These are phyloP conservation scores for Bubo scandiacus DNA, from an alignment of 2,113 vertebrate species.

Conservation along the genomic window DNA sequence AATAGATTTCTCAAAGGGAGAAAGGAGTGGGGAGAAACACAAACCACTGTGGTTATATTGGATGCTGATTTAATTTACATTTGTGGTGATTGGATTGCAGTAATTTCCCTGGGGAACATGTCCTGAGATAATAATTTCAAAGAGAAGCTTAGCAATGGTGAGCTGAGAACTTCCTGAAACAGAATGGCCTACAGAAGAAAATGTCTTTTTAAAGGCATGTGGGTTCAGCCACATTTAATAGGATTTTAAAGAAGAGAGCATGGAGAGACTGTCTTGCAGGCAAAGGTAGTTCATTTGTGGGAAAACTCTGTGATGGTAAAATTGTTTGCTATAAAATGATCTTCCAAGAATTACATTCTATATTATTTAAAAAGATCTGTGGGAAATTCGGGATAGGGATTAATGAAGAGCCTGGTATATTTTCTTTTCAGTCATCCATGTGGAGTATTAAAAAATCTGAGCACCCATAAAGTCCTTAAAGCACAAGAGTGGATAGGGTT, in stretches of 20 bases:
- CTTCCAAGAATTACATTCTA: not conserved
- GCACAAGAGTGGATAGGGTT: not conserved
- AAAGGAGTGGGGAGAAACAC: slow-evolving; percentile 23
- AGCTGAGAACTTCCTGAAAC: slow-evolving; percentile 34
- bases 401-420: not conserved
- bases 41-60: slow-evolving; percentile 1
- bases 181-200: slow-evolving; percentile 8
- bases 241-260: not conserved
- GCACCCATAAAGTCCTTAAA: not conserved
- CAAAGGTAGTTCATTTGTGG: not conserved
- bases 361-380: not conserved
- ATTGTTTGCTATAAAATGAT: not conserved
- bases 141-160: not conserved
- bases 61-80: slow-evolving; percentile 61
- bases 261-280: not conserved
- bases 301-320: not conserved
- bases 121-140: slow-evolving; percentile 52
- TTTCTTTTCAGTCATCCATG: not conserved
- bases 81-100: slow-evolving; percentile 49
- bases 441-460: not conserved
- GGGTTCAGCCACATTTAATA: not conserved
- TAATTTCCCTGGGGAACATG: slow-evolving; percentile 44
- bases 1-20: slow-evolving; percentile 47
- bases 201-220: not conserved
- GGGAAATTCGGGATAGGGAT: not conserved